Base-by-base conservation (phyloP, 2,113 vertebrate genomes). In the Rhynchomys soricoides region DNA sequence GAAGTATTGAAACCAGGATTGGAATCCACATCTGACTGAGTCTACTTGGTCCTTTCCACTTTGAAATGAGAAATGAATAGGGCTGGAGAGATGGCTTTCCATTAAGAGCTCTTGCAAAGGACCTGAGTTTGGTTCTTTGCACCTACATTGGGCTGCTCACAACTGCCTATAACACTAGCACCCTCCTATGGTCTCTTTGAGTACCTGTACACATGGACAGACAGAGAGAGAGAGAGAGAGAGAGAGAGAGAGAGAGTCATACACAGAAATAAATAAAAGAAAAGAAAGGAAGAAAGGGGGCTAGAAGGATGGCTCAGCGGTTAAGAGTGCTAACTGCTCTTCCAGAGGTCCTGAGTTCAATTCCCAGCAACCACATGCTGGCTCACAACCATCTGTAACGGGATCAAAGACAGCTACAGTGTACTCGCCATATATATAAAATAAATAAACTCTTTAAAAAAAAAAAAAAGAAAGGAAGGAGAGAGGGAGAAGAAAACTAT, bases 41-140 rank as follows among this genome's bases (percentile, higher is more conserved):
- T 74, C 68, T 75, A 70, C n/a, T 95, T 83, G 24, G 48, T 81
- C 79, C 77, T 96, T 74, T 91, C 62, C 1, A 21, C 21, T 17
- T 95, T 75, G 50, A 81, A 74, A 89, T 70, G n/a, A 43, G 74
- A 93, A 83, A 74, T 83, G n/a, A 59, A 26, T 43, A 3, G 7
- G 22, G n/a, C 55, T 62, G 13, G n/a, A 83, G 79, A 83, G 24
- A 29, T 62, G 79, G 22, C 21, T 82, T 21, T 82, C 52, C 24
- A 6, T 81, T 81, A 81, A n/a, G 79, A 82, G 55, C 79, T 62
- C 55, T 43, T 62, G n/a, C 22, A 83, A 22, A 29, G 22, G 55
- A 10, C n/a, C 24, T 29, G 13, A 43, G 79, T 62, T 29, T 4
- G 13, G 12, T 83, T 82, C 55, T 7, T 17, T 24, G 4, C 6